These are phyloP conservation scores for Semicossyphus pulcher DNA, from an alignment of 2,113 vertebrate genomes.

Conservation along the genomic window DNA sequence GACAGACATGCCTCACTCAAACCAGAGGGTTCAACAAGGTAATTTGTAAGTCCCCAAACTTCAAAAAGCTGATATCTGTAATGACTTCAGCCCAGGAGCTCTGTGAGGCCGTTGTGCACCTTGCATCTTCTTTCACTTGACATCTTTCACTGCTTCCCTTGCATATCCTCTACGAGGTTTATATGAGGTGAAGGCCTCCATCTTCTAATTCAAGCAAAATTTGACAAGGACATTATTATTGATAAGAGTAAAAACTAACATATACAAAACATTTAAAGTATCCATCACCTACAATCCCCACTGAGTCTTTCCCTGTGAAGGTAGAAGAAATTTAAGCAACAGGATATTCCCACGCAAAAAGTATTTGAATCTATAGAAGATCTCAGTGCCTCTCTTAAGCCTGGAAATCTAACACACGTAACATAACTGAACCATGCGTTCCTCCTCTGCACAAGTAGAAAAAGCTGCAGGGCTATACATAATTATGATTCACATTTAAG, in stretches of 20 bases:
- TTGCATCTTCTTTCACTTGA: slow-evolving; percentile 58
- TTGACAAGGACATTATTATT: no score
- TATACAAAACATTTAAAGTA: no score
- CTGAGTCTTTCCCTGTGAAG: no score
- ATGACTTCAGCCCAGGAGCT: slow-evolving; percentile 72
- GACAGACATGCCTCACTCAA: slow-evolving; percentile 74
- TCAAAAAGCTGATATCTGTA: slow-evolving; percentile 72
- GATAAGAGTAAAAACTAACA: no score
- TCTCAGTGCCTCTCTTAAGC: neutral
- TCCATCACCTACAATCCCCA: no score
- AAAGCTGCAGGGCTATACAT: neutral
- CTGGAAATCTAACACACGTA: neutral
- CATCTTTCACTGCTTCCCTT: slow-evolving; percentile 8
- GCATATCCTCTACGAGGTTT: slow-evolving; percentile 33
- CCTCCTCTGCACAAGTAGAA: slow-evolving; percentile 7
- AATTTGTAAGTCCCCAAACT: slow-evolving; percentile 78
- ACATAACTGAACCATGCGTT: neutral
- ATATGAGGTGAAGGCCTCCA: neutral
- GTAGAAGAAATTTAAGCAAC: no score
- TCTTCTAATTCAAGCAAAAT: neutral
- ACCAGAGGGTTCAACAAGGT: slow-evolving; percentile 71
- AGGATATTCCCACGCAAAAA: neutral
- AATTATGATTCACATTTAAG: slow-evolving; percentile 8
- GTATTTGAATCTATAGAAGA: no score
- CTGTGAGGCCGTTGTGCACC: slow-evolving; percentile 51